phyloP scores from a whole-genome alignment of 2,888 invertebrate genomes.

The Latrodectus elegans region DNA sequence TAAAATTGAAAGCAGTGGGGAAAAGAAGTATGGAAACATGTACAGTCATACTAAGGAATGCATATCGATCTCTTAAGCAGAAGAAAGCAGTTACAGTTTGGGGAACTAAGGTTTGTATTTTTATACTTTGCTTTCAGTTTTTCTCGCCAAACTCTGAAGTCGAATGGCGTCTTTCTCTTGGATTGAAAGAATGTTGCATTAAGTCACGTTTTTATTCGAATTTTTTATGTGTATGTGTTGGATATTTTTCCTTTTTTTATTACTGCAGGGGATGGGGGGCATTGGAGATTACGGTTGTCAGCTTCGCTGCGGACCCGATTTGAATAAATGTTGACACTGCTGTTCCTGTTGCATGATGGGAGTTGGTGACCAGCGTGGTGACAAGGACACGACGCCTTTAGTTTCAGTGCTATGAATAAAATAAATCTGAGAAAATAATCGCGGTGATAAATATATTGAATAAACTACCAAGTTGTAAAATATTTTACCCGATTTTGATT shows the following conservation, averaged over 20 bases:
- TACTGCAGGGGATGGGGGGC: constrained; percentile 1
- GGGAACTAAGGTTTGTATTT: constrained; percentile 10
- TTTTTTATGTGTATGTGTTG: constrained; percentile 35
- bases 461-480: too few relatives aligned
- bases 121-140: constrained; percentile 31
- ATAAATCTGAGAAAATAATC: too few relatives aligned
- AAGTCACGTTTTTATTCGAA: constrained; percentile 41
- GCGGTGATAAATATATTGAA: too few relatives aligned
- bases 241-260: background rate
- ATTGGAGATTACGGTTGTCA: constrained; percentile 8
- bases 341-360: too few relatives aligned
- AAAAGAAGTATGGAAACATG: constrained; percentile 12
- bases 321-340: constrained; percentile 7
- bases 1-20: constrained; percentile 31
- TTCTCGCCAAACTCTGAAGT: constrained; percentile 18
- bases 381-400: too few relatives aligned
- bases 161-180: constrained; percentile 15
- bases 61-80: constrained; percentile 23
- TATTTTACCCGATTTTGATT: too few relatives aligned
- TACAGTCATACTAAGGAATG: constrained; percentile 24
- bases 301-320: constrained; percentile 17
- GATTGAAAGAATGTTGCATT: constrained; percentile 28
- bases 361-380: too few relatives aligned
- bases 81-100: constrained; percentile 33
- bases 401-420: too few relatives aligned